Evolutionary conservation across 2,888 invertebrate genomes (phyloP).

Genomic region (Pimpla rufipes): DNA sequence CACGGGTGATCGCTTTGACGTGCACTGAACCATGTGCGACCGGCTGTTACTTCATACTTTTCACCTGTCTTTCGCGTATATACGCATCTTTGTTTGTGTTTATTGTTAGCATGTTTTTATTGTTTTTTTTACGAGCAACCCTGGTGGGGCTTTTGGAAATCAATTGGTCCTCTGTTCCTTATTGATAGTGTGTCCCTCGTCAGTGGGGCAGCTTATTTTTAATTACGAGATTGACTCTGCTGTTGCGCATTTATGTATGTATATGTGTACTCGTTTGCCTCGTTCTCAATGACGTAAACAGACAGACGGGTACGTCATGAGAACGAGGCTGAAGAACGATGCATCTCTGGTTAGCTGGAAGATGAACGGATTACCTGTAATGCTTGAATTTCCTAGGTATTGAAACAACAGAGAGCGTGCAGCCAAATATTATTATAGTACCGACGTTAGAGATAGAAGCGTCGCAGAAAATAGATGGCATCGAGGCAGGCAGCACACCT

Average conservation of each 20-base stretch:
- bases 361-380: not conserved
- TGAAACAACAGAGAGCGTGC: slow-evolving; percentile 70
- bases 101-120: slow-evolving; percentile 7
- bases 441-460: slow-evolving; percentile 76
- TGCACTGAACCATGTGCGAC: slow-evolving; percentile 17
- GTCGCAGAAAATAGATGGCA: slow-evolving; percentile 80
- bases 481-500: slow-evolving; percentile 83
- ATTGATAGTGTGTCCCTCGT: slow-evolving; percentile 3
- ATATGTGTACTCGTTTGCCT: slow-evolving; percentile 7
- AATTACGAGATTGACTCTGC: not conserved
- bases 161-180: slow-evolving; percentile 29
- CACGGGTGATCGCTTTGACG: not conserved
- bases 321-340: not conserved
- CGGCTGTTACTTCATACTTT: no score
- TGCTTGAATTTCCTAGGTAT: slow-evolving; percentile 69
- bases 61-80: not conserved
- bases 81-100: slow-evolving; percentile 1
- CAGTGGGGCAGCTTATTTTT: slow-evolving; percentile 31
- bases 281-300: slow-evolving; percentile 57
- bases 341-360: not conserved
- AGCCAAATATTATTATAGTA: slow-evolving; percentile 66
- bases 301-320: slow-evolving; percentile 50
- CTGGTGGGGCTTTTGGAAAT: not conserved
- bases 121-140: not conserved
- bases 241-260: not conserved